Conservation (phyloP, 2,888 invertebrate species). For the Aleiodes alternator region DNA sequence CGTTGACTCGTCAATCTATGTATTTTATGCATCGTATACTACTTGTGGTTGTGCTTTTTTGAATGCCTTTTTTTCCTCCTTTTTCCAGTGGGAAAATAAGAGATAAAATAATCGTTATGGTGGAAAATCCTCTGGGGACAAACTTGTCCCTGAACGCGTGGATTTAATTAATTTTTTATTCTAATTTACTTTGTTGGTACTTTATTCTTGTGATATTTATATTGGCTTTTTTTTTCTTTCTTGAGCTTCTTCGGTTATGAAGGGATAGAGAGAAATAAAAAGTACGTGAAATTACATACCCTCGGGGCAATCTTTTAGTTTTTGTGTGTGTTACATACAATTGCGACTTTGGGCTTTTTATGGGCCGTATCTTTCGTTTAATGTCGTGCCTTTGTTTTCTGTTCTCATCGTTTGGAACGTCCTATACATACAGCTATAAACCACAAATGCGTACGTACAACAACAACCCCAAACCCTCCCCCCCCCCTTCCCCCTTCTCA, state of each 20-base stretch:
- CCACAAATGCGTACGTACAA: conserved; percentile 20
- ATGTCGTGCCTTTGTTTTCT: conserved; percentile 58
- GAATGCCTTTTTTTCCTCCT: too few species aligned
- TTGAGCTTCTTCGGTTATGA: neutral
- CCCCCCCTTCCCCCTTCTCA: neutral
- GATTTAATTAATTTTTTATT: neutral
- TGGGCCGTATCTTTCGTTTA: conserved; percentile 62
- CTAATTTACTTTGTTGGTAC: neutral
- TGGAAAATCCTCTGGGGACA: neutral
- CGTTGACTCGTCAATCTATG: conserved; percentile 34
- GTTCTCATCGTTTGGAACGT: conserved; percentile 46
- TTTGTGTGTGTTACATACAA: conserved; percentile 37
- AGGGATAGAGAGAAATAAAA: conserved; percentile 7
- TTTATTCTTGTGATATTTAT: neutral
- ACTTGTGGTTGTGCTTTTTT: neutral
- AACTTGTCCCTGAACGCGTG: neutral
- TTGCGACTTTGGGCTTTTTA: conserved; percentile 54
- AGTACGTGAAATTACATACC: conserved; percentile 12
- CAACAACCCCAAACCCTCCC: too few species aligned
- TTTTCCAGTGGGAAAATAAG: conserved; percentile 13
- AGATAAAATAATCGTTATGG: conserved; percentile 4
- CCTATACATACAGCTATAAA: conserved; percentile 9
- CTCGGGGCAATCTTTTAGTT: conserved; percentile 12
- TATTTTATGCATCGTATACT: conserved; percentile 30
- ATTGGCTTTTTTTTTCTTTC: neutral